Evolutionary conservation across 2,888 invertebrate species (phyloP).

Genomic region (Meiosimyza platycephala): DNA sequence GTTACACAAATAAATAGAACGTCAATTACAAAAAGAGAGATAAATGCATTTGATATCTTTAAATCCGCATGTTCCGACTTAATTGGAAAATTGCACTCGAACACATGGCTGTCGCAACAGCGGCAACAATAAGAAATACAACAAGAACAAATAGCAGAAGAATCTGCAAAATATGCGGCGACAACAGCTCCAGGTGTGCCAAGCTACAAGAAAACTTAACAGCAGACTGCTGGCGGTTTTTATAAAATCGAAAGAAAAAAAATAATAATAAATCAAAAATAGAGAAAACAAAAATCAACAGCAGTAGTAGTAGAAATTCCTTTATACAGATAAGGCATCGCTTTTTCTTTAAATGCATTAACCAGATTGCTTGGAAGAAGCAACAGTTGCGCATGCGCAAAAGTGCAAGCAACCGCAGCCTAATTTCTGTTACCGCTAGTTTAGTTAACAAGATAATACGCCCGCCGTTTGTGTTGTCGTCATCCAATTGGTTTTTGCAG

Average conservation of each 20-base stretch:
- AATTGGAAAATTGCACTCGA: slow-evolving; percentile 45
- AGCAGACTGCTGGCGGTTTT: no score
- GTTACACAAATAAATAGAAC: slow-evolving; percentile 31
- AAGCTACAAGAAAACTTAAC: no score
- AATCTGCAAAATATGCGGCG: slow-evolving; percentile 10
- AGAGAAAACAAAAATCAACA: background rate
- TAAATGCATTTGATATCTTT: slow-evolving; percentile 42
- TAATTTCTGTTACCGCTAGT: slow-evolving; percentile 7
- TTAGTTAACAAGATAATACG: slow-evolving; percentile 24
- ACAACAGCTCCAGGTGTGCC: slow-evolving; percentile 26
- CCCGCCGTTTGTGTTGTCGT: slow-evolving; percentile 24
- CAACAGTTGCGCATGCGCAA: slow-evolving; percentile 1
- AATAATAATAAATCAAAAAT: no score
- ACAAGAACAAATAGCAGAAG: slow-evolving; percentile 11
- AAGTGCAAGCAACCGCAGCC: background rate
- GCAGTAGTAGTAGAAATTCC: slow-evolving; percentile 6
- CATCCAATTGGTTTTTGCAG: background rate
- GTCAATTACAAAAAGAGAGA: slow-evolving; percentile 30
- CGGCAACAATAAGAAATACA: slow-evolving; percentile 24
- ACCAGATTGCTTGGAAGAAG: slow-evolving; percentile 10
- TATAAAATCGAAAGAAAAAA: no score
- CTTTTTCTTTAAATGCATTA: slow-evolving; percentile 16
- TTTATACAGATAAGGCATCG: no score
- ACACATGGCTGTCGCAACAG: background rate
- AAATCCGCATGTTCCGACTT: slow-evolving; percentile 43